Evolutionary conservation across 2,113 vertebrate genomes (phyloP).

Genomic region (Tragelaphus scriptus): DNA sequence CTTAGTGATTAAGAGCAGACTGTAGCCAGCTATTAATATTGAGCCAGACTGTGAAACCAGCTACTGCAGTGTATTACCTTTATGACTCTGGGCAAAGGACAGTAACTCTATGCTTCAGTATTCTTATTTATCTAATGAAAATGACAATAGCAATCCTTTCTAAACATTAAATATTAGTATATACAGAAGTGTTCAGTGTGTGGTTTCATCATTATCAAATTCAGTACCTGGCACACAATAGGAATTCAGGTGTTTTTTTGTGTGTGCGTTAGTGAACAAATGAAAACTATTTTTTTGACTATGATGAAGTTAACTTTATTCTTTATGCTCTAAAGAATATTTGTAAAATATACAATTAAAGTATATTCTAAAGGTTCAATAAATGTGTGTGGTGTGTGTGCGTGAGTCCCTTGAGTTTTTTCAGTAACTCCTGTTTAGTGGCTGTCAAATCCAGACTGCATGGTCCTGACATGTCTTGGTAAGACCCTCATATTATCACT

Average conservation of each 20-base stretch:
- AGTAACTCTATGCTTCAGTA: not conserved
- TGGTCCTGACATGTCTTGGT: constrained; percentile 34
- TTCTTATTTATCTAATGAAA: not conserved
- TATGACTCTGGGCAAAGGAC: not conserved
- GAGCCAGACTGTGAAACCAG: not conserved
- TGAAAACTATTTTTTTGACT: not conserved
- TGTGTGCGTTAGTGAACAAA: not conserved
- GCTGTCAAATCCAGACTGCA: not conserved
- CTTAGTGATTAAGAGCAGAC: not conserved
- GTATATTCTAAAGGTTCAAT: not conserved
- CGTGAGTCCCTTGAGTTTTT: not conserved
- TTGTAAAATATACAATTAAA: not conserved
- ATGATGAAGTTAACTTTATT: not conserved
- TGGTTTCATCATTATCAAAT: not conserved
- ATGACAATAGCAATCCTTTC: not conserved
- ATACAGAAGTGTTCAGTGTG: not conserved
- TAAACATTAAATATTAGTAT: not conserved
- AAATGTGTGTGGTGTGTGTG: not conserved
- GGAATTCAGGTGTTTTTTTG: not conserved
- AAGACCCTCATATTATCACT: constrained; percentile 8
- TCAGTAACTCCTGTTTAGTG: not conserved
- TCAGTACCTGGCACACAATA: not conserved
- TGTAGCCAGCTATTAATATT: not conserved
- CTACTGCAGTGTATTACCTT: not conserved
- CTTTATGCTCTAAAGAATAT: not conserved